These are phyloP conservation scores for Mareca strepera DNA, from an alignment of 2,797 vertebrate genomes.

Conservation along the genomic window DNA sequence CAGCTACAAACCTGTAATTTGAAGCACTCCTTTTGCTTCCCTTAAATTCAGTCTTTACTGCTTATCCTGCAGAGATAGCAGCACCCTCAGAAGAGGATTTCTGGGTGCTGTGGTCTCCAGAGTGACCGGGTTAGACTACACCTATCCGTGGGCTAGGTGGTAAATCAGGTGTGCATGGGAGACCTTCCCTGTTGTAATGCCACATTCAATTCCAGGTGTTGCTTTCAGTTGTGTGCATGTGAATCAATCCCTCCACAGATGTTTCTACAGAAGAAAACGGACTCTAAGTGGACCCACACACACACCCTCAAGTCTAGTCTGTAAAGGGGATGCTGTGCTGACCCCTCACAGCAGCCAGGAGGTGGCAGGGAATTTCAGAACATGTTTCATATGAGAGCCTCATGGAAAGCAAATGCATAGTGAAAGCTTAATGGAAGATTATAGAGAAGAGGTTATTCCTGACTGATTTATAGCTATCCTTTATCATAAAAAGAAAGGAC, in stretches of 20 bases:
- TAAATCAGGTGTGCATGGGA: neutral
- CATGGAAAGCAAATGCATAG: neutral
- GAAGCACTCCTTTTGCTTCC: neutral
- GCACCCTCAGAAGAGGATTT: neutral
- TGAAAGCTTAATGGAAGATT: neutral
- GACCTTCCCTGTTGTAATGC: neutral
- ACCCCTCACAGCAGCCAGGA: neutral
- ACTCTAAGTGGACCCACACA: neutral
- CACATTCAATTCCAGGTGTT: neutral
- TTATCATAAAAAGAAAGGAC: neutral
- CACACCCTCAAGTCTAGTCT: neutral
- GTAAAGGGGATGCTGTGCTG: neutral
- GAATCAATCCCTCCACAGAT: neutral
- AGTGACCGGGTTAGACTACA: neutral
- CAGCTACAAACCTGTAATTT: slow-evolving; percentile 6
- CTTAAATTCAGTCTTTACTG: neutral
- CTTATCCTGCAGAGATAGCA: neutral
- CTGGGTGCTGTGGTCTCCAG: neutral
- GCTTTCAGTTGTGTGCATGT: neutral
- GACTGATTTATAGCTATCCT: neutral
- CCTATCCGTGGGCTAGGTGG: neutral
- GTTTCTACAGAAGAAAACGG: neutral
- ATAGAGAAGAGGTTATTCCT: neutral
- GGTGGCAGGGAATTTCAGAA: neutral
- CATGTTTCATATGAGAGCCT: neutral